phyloP scores from a whole-genome alignment of 2,888 invertebrate genomes.

The Epistrophe grossulariae region DNA sequence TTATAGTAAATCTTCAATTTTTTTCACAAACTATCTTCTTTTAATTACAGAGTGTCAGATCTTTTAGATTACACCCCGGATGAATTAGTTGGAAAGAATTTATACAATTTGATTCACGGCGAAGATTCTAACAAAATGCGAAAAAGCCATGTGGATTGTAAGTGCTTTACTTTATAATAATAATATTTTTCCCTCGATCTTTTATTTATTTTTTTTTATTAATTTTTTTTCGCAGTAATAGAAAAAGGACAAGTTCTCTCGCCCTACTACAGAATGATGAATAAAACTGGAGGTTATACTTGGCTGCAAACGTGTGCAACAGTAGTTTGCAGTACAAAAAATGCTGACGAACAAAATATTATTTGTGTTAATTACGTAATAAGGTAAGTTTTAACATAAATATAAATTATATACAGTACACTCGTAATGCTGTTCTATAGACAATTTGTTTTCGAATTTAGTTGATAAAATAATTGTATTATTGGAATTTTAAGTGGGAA shows the following conservation, averaged over 20 bases:
- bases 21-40: slow-evolving; percentile 12
- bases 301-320: slow-evolving; percentile 99
- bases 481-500: too few species aligned
- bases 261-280: slow-evolving; percentile 97
- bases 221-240: slow-evolving; percentile 89
- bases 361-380: slow-evolving; percentile 99
- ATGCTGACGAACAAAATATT: slow-evolving; percentile 98
- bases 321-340: slow-evolving; percentile 97
- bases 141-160: slow-evolving; percentile 97
- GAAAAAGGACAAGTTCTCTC: slow-evolving; percentile 98
- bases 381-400: slow-evolving; percentile 86
- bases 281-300: slow-evolving; percentile 97
- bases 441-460: too few species aligned
- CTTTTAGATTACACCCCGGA: slow-evolving; percentile 96
- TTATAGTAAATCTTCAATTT: slow-evolving; percentile 15
- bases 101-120: slow-evolving; percentile 97
- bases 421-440: too few species aligned
- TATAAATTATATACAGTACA: not conserved
- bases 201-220: not conserved
- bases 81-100: slow-evolving; percentile 95
- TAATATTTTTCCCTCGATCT: not conserved
- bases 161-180: slow-evolving; percentile 85
- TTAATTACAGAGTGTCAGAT: slow-evolving; percentile 91
- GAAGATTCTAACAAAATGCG: slow-evolving; percentile 97
- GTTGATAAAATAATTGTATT: too few species aligned